Percentiles rank a stretch among this genome's conserved stretches.
Conservation (phyloP, 1,140 invertebrate genomes). For the Dendroctonus valens region DNA sequence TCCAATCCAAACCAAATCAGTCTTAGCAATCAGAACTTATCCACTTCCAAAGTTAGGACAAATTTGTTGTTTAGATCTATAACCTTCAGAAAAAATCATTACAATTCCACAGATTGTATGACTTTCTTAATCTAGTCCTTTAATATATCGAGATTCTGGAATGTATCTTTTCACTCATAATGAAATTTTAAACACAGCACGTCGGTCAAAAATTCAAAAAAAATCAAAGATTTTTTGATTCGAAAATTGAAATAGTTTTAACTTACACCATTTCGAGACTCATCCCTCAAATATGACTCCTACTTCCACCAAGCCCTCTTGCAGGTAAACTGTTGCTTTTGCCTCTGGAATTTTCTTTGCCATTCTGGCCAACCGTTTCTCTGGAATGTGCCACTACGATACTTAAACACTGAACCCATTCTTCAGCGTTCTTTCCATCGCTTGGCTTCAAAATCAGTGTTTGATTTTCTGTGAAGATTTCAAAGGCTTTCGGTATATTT, state of each 20-base stretch:
- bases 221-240: too few relatives aligned
- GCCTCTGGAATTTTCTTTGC: conserved; percentile 41
- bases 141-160: too few relatives aligned
- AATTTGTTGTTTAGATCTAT: too few relatives aligned
- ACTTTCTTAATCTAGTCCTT: too few relatives aligned
- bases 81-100: too few relatives aligned
- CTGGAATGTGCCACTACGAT: conserved; percentile 84
- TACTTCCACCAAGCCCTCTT: conserved; percentile 54
- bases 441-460: conserved; percentile 90
- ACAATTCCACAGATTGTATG: too few relatives aligned
- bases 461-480: conserved; percentile 92
- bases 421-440: conserved; percentile 90
- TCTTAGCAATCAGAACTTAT: too few relatives aligned
- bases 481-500: conserved; percentile 92
- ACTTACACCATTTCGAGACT: background rate
- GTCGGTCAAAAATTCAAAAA: too few relatives aligned
- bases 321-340: conserved; percentile 68
- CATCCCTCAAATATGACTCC: conserved; percentile 28
- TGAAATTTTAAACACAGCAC: too few relatives aligned
- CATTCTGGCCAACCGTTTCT: conserved; percentile 60
- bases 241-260: background rate
- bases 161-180: too few relatives aligned
- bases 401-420: conserved; percentile 89
- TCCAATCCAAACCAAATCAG: too few relatives aligned
- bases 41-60: too few relatives aligned